These are phyloP conservation scores for Acleris literana DNA, from an alignment of 2,888 invertebrate species.

Conservation along the genomic window DNA sequence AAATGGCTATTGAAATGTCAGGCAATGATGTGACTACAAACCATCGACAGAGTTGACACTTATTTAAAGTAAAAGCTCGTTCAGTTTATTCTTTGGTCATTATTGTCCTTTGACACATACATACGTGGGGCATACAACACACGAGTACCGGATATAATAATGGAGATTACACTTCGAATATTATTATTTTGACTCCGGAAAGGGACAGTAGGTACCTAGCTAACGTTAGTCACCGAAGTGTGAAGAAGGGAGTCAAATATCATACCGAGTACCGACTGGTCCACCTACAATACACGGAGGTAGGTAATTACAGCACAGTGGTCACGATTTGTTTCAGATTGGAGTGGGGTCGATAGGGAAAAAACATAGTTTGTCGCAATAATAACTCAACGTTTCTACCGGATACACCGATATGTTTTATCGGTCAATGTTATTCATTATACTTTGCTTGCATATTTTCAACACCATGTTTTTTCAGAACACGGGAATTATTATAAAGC, in stretches of 20 bases:
- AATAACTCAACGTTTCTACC: constrained; percentile 1
- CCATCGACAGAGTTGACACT: too few relatives aligned
- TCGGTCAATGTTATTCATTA: constrained; percentile 21
- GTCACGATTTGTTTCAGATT: background rate
- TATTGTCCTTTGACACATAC: background rate
- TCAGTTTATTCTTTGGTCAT: too few relatives aligned
- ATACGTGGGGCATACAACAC: background rate
- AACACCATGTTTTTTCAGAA: background rate
- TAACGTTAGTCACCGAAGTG: constrained; percentile 50
- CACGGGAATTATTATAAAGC: too few relatives aligned
- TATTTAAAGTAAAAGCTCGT: too few relatives aligned
- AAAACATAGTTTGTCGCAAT: constrained; percentile 1
- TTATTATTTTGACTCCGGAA: constrained; percentile 47
- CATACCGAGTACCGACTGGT: constrained; percentile 5
- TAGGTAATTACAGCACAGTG: background rate
- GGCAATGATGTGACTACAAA: constrained; percentile 17
- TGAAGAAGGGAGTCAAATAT: constrained; percentile 53
- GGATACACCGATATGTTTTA: constrained; percentile 20
- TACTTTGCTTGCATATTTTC: constrained; percentile 12
- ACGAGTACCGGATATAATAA: constrained; percentile 21
- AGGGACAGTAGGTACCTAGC: constrained; percentile 39
- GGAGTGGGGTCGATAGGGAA: constrained; percentile 1
- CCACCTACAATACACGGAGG: constrained; percentile 1
- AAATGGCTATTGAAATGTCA: constrained; percentile 33
- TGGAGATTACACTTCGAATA: constrained; percentile 23